Percentiles rank a stretch among this genome's conserved stretches.
Conservation (phyloP, 2,113 vertebrate genomes). For the Alaudala cheleensis region DNA sequence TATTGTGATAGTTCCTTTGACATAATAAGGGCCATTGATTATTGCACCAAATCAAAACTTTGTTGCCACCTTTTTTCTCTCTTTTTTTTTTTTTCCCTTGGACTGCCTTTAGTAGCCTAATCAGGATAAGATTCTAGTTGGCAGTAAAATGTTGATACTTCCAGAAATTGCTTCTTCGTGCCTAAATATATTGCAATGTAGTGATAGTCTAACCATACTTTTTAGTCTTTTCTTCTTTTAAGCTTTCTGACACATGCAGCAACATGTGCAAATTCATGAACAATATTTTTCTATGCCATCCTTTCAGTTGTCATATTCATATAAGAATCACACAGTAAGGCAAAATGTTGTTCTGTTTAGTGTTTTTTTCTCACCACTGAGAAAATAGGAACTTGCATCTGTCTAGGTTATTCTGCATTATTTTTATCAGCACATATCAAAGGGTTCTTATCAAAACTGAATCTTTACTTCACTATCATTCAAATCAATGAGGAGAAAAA, state of each 20-base stretch:
- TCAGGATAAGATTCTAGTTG: neutral
- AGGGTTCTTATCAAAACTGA: neutral
- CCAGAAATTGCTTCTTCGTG: neutral
- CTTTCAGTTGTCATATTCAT: neutral
- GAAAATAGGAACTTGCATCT: neutral
- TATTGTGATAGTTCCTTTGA: neutral
- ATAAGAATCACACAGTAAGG: neutral
- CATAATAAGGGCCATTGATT: neutral
- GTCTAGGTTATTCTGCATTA: neutral
- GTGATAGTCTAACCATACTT: neutral
- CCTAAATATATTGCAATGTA: neutral
- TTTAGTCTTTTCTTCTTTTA: neutral
- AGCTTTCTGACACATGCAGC: neutral
- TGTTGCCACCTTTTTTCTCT: neutral
- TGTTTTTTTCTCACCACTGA: neutral
- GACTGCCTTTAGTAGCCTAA: neutral
- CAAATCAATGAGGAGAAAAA: neutral
- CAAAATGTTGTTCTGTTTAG: neutral
- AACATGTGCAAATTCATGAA: neutral
- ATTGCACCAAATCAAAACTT: neutral
- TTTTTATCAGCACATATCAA: conserved; percentile 20
- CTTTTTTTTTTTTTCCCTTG: neutral
- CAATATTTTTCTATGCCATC: neutral
- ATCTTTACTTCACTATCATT: neutral
- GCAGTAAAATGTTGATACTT: neutral